phyloP scores from a whole-genome alignment of 2,888 invertebrate species.

The Heliconius ethilla region DNA sequence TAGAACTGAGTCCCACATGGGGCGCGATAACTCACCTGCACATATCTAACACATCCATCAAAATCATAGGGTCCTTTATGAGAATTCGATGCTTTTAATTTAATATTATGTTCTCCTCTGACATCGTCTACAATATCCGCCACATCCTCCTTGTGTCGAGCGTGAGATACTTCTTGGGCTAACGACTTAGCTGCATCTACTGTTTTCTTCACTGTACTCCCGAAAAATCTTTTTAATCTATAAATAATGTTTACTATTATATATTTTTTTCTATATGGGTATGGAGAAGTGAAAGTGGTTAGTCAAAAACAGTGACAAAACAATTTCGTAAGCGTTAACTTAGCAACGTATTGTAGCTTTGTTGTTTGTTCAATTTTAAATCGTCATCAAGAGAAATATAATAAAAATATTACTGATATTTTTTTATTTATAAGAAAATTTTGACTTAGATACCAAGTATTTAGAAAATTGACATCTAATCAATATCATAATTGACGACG shows the following conservation, averaged over 20 bases:
- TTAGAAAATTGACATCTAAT: background rate
- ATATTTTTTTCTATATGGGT: background rate
- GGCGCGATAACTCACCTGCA: constrained; percentile 82
- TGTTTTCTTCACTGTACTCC: constrained; percentile 94
- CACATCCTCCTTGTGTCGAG: constrained; percentile 92
- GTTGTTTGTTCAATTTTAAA: background rate
- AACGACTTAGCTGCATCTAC: constrained; percentile 95
- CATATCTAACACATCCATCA: constrained; percentile 92
- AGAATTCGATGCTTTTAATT: constrained; percentile 96
- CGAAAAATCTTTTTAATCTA: constrained; percentile 90
- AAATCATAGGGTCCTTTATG: constrained; percentile 99
- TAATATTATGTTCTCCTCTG: constrained; percentile 89
- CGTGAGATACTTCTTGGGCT: constrained; percentile 93
- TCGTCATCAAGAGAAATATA: background rate
- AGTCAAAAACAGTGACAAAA: constrained; percentile 26
- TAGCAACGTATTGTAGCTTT: constrained; percentile 25
- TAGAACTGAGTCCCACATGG: background rate
- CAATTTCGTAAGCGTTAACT: constrained; percentile 24
- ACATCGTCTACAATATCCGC: constrained; percentile 92
- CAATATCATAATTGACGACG: background rate
- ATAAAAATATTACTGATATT: background rate
- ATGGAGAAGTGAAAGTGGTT: background rate
- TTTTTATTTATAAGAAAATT: background rate
- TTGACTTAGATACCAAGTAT: background rate
- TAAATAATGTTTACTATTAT: background rate